phyloP scores from a whole-genome alignment of 1,140 invertebrate species.

The Archivesica marissinica region DNA sequence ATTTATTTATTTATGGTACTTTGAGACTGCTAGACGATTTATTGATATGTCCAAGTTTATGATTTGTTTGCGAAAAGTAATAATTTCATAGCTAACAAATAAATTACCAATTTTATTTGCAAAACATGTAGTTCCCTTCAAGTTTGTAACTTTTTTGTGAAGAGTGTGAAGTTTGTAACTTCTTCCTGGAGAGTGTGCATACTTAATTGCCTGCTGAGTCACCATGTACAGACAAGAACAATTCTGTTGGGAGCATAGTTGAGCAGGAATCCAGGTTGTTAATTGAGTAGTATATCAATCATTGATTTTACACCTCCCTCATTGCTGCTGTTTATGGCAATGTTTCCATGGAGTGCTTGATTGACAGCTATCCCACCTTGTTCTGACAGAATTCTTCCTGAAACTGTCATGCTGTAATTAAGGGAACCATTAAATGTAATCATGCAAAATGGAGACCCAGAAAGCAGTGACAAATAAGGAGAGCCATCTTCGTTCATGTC shows the following conservation, averaged over 20 bases:
- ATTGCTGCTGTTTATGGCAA: constrained; percentile 19
- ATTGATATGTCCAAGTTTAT: too few relatives aligned
- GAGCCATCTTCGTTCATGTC: not conserved
- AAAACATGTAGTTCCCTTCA: too few relatives aligned
- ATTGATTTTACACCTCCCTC: constrained; percentile 42
- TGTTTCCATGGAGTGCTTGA: constrained; percentile 27
- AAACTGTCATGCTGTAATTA: constrained; percentile 25
- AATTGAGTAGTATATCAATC: constrained; percentile 12
- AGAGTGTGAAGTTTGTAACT: too few relatives aligned
- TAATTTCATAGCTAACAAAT: too few relatives aligned
- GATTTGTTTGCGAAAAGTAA: too few relatives aligned
- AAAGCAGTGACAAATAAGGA: not conserved
- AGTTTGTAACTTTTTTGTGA: too few relatives aligned
- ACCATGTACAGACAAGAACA: not conserved
- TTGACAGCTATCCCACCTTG: constrained; percentile 21
- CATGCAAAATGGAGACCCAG: not conserved
- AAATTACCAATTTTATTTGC: too few relatives aligned
- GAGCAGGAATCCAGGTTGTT: too few relatives aligned
- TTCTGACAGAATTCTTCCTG: constrained; percentile 23
- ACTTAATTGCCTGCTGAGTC: constrained; percentile 10
- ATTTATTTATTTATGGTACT: too few relatives aligned
- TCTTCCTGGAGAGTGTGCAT: too few relatives aligned
- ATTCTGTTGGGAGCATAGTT: not conserved
- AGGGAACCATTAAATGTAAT: constrained; percentile 1
- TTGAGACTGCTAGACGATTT: too few relatives aligned